These are phyloP conservation scores for Goniozus legneri DNA, from an alignment of 1,140 invertebrate genomes.

Conservation along the genomic window DNA sequence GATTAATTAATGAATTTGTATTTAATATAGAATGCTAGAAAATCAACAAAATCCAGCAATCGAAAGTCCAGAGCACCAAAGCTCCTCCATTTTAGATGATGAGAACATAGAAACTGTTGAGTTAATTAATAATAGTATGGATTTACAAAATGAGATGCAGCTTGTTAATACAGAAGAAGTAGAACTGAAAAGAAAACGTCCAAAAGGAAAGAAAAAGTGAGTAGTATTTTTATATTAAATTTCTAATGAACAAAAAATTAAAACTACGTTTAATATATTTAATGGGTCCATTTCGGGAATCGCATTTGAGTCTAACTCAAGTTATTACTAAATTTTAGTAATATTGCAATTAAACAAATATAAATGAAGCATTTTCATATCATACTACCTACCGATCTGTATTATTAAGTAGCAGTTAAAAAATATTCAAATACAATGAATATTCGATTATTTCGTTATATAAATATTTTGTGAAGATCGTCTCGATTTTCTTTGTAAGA, in stretches of 20 bases:
- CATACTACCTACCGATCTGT: too few species aligned
- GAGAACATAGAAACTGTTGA: conserved; percentile 28
- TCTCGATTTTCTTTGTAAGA: too few species aligned
- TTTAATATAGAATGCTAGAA: conserved; percentile 41
- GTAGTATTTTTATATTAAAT: conserved; percentile 22
- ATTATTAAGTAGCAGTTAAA: too few species aligned
- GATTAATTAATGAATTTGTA: conserved; percentile 8
- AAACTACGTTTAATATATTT: too few species aligned
- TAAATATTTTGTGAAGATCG: too few species aligned
- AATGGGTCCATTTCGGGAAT: too few species aligned
- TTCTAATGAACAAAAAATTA: background rate
- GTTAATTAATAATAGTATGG: conserved; percentile 20
- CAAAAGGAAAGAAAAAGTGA: conserved; percentile 48
- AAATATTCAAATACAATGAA: too few species aligned
- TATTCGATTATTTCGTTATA: too few species aligned
- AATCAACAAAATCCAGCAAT: conserved; percentile 34
- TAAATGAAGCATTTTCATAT: too few species aligned
- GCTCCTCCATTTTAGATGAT: conserved; percentile 22
- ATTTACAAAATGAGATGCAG: conserved; percentile 22
- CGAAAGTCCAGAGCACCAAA: conserved; percentile 38
- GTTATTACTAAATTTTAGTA: too few species aligned
- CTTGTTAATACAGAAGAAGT: conserved; percentile 19
- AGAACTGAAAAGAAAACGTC: conserved; percentile 28
- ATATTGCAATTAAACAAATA: too few species aligned
- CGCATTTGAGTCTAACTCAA: too few species aligned